Percentiles rank a stretch among this genome's conserved stretches.
Conservation (phyloP, 2,113 vertebrate genomes). For the Corythoichthys haematopterus region DNA sequence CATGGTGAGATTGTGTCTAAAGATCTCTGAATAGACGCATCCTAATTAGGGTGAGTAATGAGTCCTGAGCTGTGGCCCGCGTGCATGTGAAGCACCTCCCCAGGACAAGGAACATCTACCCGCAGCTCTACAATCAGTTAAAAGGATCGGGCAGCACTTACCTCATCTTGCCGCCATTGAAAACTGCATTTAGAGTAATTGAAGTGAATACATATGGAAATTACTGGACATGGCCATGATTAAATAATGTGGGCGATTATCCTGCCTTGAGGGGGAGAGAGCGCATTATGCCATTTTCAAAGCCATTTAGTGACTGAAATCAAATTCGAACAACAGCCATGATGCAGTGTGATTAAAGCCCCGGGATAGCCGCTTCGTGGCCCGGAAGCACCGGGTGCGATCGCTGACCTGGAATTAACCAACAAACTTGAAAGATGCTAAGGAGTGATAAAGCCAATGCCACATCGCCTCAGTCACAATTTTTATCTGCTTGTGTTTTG, state of each 20-base stretch:
- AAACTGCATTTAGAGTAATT: conserved; percentile 64
- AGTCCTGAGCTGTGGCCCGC: conserved; percentile 62
- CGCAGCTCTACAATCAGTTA: conserved; percentile 65
- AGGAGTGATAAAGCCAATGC: conserved; percentile 61
- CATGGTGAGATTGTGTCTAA: conserved; percentile 54
- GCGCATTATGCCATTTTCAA: conserved; percentile 72
- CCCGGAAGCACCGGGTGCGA: conserved; percentile 44
- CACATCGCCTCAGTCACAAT: conserved; percentile 53
- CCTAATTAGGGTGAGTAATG: conserved; percentile 75
- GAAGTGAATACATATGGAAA: conserved; percentile 71
- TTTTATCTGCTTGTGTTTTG: conserved; percentile 39
- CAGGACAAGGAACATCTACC: conserved; percentile 61
- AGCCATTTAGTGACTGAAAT: conserved; percentile 71
- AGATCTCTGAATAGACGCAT: conserved; percentile 61
- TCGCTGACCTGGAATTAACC: conserved; percentile 69
- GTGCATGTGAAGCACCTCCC: conserved; percentile 46
- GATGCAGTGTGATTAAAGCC: conserved; percentile 70
- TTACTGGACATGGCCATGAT: conserved; percentile 69
- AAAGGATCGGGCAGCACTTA: conserved; percentile 66
- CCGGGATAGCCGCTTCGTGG: conserved; percentile 39
- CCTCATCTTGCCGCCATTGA: conserved; percentile 58
- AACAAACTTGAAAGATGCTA: conserved; percentile 56
- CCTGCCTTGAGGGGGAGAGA: conserved; percentile 64
- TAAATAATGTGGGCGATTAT: conserved; percentile 71
- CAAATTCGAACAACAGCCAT: conserved; percentile 67